These are phyloP conservation scores for Tiliqua scincoides DNA, from an alignment of 2,113 vertebrate genomes.

Conservation along the genomic window DNA sequence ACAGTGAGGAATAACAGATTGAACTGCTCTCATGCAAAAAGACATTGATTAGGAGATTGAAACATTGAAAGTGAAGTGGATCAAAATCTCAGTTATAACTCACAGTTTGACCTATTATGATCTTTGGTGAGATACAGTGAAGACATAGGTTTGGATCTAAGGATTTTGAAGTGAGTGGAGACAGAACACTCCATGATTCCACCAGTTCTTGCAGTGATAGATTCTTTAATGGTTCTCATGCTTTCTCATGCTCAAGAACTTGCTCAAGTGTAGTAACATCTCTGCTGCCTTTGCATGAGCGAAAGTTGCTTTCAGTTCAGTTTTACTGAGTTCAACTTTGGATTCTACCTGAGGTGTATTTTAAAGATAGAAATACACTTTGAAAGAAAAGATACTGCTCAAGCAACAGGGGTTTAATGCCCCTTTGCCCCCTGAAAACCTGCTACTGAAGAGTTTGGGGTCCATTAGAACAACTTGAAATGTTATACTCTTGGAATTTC, in stretches of 20 bases:
- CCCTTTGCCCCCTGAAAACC: too few relatives aligned
- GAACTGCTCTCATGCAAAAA: not conserved
- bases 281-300: too few relatives aligned
- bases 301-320: too few relatives aligned
- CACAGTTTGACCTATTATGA: not conserved
- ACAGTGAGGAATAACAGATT: rapidly evolving
- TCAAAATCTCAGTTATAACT: not conserved
- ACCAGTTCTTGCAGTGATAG: too few relatives aligned
- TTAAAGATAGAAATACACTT: not conserved
- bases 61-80: not conserved
- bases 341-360: not conserved
- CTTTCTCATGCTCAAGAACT: not conserved
- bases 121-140: not conserved
- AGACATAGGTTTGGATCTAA: not conserved
- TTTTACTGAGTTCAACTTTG: not conserved
- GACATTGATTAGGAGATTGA: too few relatives aligned
- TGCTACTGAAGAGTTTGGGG: too few relatives aligned
- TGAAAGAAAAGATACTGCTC: too few relatives aligned
- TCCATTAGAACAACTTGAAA: too few relatives aligned
- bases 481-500: too few relatives aligned
- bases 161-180: not conserved
- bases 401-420: too few relatives aligned
- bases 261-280: not conserved
- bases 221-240: not conserved
- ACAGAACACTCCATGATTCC: too few relatives aligned